A percentile compares a stretch with the other conserved stretches of the same genome.
Evolutionary conservation across 2,888 invertebrate species (phyloP).

Genomic region (Alloscopus bannaensis): DNA sequence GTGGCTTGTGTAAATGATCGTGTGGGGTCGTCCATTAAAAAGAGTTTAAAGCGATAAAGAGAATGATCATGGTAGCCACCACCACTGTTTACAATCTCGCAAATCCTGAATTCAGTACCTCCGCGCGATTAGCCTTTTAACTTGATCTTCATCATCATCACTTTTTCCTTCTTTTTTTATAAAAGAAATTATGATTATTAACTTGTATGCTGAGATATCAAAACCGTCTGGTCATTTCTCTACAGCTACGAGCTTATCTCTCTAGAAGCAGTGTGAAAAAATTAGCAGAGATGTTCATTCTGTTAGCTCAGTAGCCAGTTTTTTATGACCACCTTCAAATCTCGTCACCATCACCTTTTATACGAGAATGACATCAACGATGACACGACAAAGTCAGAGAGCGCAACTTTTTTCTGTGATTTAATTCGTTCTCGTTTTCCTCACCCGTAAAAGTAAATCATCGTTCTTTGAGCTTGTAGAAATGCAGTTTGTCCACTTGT

Average conservation of each 20-base stretch:
- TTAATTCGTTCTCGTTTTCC: too few species aligned
- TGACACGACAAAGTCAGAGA: conserved; percentile 39
- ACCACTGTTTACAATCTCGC: conserved; percentile 9
- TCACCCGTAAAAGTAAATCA: too few species aligned
- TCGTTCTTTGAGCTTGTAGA: too few species aligned
- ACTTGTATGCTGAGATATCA: too few species aligned
- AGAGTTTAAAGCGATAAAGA: too few species aligned
- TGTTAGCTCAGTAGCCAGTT: background rate
- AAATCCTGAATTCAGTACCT: background rate
- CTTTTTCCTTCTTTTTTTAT: background rate
- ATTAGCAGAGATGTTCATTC: background rate
- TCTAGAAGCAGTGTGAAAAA: background rate
- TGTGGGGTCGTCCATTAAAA: conserved; percentile 45
- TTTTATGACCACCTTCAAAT: background rate
- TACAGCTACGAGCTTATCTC: too few species aligned
- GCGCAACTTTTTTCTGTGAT: conserved; percentile 40
- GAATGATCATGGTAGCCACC: too few species aligned
- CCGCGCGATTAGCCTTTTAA: too few species aligned
- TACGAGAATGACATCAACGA: conserved; percentile 51
- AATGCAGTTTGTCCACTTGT: too few species aligned
- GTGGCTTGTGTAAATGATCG: conserved; percentile 22
- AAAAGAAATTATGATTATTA: too few species aligned
- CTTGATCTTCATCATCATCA: background rate
- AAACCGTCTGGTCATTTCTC: too few species aligned
- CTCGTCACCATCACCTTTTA: conserved; percentile 2